phyloP scores from a whole-genome alignment of 2,888 invertebrate species.

The Sphaerophoria taeniata region DNA sequence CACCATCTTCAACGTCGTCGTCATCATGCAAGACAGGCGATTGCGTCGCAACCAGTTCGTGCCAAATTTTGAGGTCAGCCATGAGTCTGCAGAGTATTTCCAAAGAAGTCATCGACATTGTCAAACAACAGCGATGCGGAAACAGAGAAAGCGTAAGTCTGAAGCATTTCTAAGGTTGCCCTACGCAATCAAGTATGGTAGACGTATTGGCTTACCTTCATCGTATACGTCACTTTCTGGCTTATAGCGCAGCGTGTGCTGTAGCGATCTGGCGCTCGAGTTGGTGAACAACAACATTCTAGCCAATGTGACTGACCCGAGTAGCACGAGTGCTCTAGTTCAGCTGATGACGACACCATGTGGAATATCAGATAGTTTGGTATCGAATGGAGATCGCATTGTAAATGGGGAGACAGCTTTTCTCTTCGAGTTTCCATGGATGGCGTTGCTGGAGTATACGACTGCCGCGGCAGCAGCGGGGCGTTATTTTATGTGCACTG shows the following conservation, averaged over 20 bases:
- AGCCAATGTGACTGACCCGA: constrained; percentile 30
- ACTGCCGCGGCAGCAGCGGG: constrained; percentile 17
- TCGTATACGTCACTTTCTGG: constrained; percentile 20
- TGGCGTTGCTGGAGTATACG: constrained; percentile 61
- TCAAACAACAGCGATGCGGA: constrained; percentile 63
- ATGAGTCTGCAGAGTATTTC: constrained; percentile 45
- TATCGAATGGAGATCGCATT: constrained; percentile 7
- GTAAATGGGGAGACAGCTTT: constrained; percentile 51
- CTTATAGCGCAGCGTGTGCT: constrained; percentile 52
- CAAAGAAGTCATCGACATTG: constrained; percentile 53
- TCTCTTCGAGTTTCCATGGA: constrained; percentile 65
- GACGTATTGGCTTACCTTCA: constrained; percentile 33
- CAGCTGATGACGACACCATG: constrained; percentile 59
- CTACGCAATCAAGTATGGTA: background rate
- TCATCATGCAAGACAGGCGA: constrained; percentile 42
- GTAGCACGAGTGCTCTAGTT: constrained; percentile 35
- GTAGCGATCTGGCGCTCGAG: constrained; percentile 62
- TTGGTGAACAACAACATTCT: constrained; percentile 52
- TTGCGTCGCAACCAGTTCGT: constrained; percentile 47
- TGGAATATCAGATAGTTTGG: constrained; percentile 48
- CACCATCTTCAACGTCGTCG: background rate
- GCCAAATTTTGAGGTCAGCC: constrained; percentile 59
- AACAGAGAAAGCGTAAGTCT: constrained; percentile 59
- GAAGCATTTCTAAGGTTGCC: constrained; percentile 65
- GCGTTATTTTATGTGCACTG: constrained; percentile 48